Conservation (phyloP, 1,140 invertebrate genomes). For the Magallana angulata region DNA sequence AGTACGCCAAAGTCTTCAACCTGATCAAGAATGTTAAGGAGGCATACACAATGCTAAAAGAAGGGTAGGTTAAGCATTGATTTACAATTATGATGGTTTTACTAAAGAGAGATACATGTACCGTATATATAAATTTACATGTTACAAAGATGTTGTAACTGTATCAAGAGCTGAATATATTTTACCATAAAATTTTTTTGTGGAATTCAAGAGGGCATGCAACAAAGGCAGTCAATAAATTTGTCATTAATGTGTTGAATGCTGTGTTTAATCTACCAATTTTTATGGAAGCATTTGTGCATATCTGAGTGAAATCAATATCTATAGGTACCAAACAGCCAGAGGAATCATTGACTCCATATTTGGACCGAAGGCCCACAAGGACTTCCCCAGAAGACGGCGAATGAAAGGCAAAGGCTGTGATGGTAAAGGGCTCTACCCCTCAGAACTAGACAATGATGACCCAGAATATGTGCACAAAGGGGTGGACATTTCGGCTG, state of each 20-base stretch:
- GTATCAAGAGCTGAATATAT: background rate
- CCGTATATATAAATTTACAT: no score
- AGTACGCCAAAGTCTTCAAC: constrained; percentile 56
- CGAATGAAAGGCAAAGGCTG: constrained; percentile 54
- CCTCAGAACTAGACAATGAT: constrained; percentile 16
- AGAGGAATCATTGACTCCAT: constrained; percentile 58
- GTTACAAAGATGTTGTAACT: no score
- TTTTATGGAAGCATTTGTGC: no score
- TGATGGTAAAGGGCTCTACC: constrained; percentile 58
- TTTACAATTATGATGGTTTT: no score
- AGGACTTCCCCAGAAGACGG: constrained; percentile 54
- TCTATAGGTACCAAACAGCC: constrained; percentile 59
- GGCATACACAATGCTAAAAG: constrained; percentile 61
- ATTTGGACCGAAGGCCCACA: constrained; percentile 66
- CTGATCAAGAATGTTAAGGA: constrained; percentile 56
- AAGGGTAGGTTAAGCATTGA: constrained; percentile 55
- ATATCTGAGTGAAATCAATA: background rate
- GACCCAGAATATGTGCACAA: constrained; percentile 54
- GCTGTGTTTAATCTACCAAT: no score
- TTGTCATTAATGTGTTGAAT: no score
- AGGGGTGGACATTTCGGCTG: constrained; percentile 50
- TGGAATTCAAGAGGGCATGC: background rate
- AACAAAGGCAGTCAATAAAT: background rate
- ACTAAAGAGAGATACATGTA: no score
- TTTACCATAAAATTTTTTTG: background rate